Percentiles rank a stretch among this genome's conserved stretches.
These are phyloP conservation scores for Drosophila navojoa DNA, from an alignment of 1,140 invertebrate genomes.

Conservation along the genomic window DNA sequence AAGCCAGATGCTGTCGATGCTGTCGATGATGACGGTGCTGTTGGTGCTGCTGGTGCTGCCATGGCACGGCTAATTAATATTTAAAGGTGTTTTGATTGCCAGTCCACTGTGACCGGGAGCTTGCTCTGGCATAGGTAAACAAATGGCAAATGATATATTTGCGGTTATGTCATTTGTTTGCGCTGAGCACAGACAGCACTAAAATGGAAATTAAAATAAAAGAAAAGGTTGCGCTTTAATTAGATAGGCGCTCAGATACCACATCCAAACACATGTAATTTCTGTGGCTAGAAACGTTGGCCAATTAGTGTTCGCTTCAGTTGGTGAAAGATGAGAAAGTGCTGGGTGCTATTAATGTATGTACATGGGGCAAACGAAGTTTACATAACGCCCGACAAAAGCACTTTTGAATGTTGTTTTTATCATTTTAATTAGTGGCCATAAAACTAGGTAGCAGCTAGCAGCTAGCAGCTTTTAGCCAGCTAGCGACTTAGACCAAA, in stretches of 20 bases:
- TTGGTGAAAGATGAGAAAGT: slow-evolving; percentile 51
- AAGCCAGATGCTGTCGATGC: neutral
- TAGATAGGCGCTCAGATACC: slow-evolving; percentile 30
- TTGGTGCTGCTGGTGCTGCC: slow-evolving; percentile 17
- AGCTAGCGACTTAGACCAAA: neutral
- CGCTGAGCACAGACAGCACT: neutral
- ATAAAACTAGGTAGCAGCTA: slow-evolving; percentile 35
- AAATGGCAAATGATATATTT: slow-evolving; percentile 34
- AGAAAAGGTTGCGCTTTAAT: slow-evolving; percentile 24
- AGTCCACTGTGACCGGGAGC: slow-evolving; percentile 19
- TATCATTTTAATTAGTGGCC: slow-evolving; percentile 56
- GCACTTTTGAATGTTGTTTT: slow-evolving; percentile 31
- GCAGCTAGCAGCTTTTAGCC: neutral
- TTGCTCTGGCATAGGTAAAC: neutral
- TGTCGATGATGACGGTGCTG: slow-evolving; percentile 15
- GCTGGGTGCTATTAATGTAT: slow-evolving; percentile 27
- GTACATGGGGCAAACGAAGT: slow-evolving; percentile 48
- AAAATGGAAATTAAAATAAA: neutral
- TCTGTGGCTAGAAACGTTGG: slow-evolving; percentile 15
- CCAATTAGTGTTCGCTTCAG: slow-evolving; percentile 17
- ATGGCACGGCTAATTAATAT: slow-evolving; percentile 72
- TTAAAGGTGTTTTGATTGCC: slow-evolving; percentile 65
- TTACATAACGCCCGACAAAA: slow-evolving; percentile 52
- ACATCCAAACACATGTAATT: neutral
- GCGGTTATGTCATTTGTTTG: slow-evolving; percentile 64